Evolutionary conservation across 2,797 vertebrate species (phyloP).

Genomic region (Anas bernieri): DNA sequence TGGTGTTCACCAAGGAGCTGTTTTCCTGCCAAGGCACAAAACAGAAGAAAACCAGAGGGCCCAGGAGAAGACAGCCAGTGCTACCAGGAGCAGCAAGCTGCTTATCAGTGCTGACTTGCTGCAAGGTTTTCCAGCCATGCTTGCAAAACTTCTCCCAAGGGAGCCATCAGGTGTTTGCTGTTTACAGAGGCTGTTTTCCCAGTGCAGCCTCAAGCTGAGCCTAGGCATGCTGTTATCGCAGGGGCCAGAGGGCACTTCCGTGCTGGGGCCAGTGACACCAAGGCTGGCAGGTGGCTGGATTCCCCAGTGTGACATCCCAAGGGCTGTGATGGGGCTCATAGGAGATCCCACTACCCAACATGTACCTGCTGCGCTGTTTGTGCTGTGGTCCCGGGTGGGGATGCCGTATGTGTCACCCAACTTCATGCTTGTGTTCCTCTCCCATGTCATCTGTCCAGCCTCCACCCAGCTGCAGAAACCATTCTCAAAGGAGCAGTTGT

Average conservation of each 20-base stretch:
- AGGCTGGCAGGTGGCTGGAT: no score
- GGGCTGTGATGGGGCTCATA: rapidly evolving
- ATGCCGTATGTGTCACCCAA: neutral
- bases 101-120: neutral
- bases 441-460: neutral
- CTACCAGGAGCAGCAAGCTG: neutral
- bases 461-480: slow-evolving; percentile 73
- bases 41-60: neutral
- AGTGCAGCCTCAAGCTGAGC: neutral
- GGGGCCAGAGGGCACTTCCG: rapidly evolving
- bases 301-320: neutral
- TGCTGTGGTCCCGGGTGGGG: slow-evolving; percentile 88
- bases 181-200: neutral
- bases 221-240: rapidly evolving
- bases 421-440: neutral
- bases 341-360: rapidly evolving
- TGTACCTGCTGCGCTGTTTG: slow-evolving; percentile 82
- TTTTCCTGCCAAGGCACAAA: neutral
- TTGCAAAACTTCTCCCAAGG: neutral
- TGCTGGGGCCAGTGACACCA: no score
- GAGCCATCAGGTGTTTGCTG: no score
- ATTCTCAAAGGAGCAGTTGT: slow-evolving; percentile 82
- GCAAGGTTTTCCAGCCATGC: no score
- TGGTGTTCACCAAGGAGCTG: neutral
- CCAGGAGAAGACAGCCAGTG: neutral